These are phyloP conservation scores for Psittacula echo DNA, from an alignment of 2,797 vertebrate genomes.

Conservation along the genomic window DNA sequence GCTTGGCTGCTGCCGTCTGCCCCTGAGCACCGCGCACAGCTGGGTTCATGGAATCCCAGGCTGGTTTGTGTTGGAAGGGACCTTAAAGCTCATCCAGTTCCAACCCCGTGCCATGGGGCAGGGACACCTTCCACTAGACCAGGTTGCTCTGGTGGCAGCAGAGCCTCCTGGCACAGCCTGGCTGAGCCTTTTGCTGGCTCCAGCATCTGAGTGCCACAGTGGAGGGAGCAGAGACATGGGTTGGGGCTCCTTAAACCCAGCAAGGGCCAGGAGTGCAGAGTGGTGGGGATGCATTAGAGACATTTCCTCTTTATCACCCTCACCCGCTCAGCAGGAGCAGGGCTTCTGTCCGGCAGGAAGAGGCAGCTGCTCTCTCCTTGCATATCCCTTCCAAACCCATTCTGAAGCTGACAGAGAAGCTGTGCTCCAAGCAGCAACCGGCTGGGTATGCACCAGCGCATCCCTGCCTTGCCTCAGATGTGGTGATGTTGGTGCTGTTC, in stretches of 20 bases:
- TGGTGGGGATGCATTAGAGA: fast-evolving
- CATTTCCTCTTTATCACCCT: background rate
- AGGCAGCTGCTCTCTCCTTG: background rate
- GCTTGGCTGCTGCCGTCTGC: background rate
- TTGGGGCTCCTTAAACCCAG: background rate
- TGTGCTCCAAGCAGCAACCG: fast-evolving
- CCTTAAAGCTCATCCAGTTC: background rate
- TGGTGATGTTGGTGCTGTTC: background rate
- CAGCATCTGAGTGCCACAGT: fast-evolving
- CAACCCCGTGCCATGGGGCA: background rate
- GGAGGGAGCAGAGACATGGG: background rate
- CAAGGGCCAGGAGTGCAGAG: background rate
- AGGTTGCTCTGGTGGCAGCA: background rate
- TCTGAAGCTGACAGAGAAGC: background rate
- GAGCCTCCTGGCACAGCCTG: background rate
- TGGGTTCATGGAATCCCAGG: background rate
- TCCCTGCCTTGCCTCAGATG: background rate
- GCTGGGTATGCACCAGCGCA: fast-evolving
- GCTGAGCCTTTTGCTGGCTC: background rate
- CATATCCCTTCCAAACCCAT: background rate
- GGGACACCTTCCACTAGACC: background rate
- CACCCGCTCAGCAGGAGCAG: fast-evolving
- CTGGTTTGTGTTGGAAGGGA: background rate
- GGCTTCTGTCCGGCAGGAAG: background rate
- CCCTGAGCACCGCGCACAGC: background rate